These are phyloP conservation scores for Ceramica pisi DNA, from an alignment of 2,888 invertebrate genomes.

Conservation along the genomic window DNA sequence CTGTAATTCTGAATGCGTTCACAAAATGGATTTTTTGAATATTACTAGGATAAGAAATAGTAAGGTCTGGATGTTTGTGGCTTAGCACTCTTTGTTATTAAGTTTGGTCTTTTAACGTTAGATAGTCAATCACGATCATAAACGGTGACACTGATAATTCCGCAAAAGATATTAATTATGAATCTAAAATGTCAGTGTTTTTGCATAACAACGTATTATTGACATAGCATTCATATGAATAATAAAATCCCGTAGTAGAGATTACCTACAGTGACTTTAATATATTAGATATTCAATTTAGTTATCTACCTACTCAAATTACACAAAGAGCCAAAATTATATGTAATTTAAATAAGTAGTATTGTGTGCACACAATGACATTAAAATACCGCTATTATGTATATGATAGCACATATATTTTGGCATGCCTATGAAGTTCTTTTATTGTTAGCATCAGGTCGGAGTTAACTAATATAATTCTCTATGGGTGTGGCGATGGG, in stretches of 20 bases:
- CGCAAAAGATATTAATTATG: background rate
- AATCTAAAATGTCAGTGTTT: background rate
- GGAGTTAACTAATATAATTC: slow-evolving; percentile 27
- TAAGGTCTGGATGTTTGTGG: background rate
- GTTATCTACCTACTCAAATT: slow-evolving; percentile 5
- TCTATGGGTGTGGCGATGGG: slow-evolving; percentile 46
- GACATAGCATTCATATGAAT: slow-evolving; percentile 17
- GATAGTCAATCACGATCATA: background rate
- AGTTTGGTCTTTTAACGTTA: background rate
- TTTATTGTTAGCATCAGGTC: slow-evolving; percentile 31
- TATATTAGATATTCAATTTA: slow-evolving; percentile 30
- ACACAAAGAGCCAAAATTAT: slow-evolving; percentile 34
- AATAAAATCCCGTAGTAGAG: background rate
- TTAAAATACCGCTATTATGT: slow-evolving; percentile 33
- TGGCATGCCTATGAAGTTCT: slow-evolving; percentile 31
- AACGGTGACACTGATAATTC: background rate
- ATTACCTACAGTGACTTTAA: background rate
- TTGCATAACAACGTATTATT: slow-evolving; percentile 7
- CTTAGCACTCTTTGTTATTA: background rate
- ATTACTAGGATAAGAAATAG: background rate
- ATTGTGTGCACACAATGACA: slow-evolving; percentile 40
- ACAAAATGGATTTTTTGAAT: background rate
- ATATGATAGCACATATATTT: slow-evolving; percentile 32
- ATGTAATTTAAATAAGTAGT: slow-evolving; percentile 46
- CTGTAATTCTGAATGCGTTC: background rate